phyloP scores from a whole-genome alignment of 2,113 vertebrate genomes.

The Tupaia chinensis region DNA sequence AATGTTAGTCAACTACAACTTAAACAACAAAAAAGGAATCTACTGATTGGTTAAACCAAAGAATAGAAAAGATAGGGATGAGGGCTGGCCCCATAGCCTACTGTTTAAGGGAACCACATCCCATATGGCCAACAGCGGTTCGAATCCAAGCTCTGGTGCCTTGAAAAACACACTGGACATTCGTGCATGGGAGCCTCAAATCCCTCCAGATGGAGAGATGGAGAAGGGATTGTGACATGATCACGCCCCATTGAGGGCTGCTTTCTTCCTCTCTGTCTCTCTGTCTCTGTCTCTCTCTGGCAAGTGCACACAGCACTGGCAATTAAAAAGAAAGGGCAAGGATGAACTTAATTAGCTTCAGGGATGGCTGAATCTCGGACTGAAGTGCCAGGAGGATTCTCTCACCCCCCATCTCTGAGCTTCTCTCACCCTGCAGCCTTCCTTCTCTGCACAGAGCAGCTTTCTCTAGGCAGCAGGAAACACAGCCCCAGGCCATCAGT shows the following conservation, averaged over 20 bases:
- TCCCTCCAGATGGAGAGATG: too few relatives aligned
- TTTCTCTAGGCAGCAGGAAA: constrained; percentile 12
- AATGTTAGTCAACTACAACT: neutral
- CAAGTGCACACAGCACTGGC: too few relatives aligned
- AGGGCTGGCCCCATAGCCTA: too few relatives aligned
- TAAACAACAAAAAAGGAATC: neutral
- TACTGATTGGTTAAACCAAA: neutral
- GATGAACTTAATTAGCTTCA: neutral
- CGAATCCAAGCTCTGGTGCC: too few relatives aligned
- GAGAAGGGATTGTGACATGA: too few relatives aligned
- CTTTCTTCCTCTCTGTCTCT: too few relatives aligned
- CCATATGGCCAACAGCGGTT: too few relatives aligned
- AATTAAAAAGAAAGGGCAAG: neutral
- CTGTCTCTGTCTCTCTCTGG: too few relatives aligned
- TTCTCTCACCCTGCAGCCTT: neutral
- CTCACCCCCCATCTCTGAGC: neutral
- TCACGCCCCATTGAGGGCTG: too few relatives aligned
- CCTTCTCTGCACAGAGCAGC: neutral
- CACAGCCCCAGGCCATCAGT: neutral
- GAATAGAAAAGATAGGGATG: neutral
- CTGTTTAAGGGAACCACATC: too few relatives aligned
- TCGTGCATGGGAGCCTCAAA: too few relatives aligned
- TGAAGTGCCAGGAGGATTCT: neutral
- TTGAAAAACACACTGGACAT: too few relatives aligned
- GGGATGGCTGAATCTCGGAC: neutral